Evolutionary conservation across 1,140 invertebrate genomes (phyloP), one percentile per base, ranked within the genome.

Genomic region (Muscidifurax raptorellus): DNA sequence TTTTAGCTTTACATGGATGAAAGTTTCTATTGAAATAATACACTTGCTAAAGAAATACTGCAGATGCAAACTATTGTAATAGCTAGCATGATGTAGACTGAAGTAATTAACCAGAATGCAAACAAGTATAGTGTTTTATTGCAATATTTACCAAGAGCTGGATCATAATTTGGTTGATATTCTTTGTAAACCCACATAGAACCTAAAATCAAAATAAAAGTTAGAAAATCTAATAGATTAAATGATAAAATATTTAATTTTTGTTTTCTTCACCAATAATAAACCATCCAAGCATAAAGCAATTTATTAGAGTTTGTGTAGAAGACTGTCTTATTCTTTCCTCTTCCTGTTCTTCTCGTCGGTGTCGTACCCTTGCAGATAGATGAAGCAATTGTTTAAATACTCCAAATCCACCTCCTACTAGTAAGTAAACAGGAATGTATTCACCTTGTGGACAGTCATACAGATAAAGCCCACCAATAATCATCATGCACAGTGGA

Each of bases 341-440:
- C 86, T 94, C 94, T 71, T 93, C 93, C 76, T 93, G 93, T 86
- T 94, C 94, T 75, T 93, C 93, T 74, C 93, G 93, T 72, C 92
- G 90, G 86, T 94, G 92, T 52, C 94, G 89, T 47, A 94, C 93
- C 86, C 94, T 90, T 32, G 93, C 91, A 12, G 93, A 93, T n/a
- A 95, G 90, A 89, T 95, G 94, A 36, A 95, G 88, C 12, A 95
- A 86, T 88, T 95, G 95, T 87, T 95, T 95, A 36, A 95, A 88
- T 71, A 95, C 92, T 9, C 95, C 95, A 88, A 96, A 90, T 88
- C 90, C 90, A 90, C 95, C 95, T 87, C 95, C 95, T 84, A 96
- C 95, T 86, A 96, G 90, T 86, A 96, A 93, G 91, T 96, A 96
- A 32, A 96, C 94, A 9, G 96, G 95, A 90, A 96, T 96, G 88